Base-by-base conservation (phyloP, 2,797 vertebrate species). In the Gymnothorax reevesii region DNA sequence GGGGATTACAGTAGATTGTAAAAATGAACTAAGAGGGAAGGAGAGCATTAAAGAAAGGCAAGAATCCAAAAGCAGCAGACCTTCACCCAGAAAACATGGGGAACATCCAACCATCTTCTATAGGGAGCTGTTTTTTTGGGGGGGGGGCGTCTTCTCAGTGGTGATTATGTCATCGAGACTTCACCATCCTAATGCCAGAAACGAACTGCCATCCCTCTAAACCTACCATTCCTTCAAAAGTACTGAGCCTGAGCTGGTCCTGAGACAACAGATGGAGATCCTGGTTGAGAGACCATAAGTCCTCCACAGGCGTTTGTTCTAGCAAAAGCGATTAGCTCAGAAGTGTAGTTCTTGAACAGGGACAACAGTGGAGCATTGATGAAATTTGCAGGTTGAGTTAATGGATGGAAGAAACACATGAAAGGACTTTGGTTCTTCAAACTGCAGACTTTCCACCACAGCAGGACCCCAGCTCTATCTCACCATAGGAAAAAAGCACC, bases 21-120 rank as follows among this genome's bases (percentile, higher is more conserved):
- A 79, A 54, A 55, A 59, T 75, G 13, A 83, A 71, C 6, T 59
- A 33, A 59, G 60, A 13, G 80, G 59, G 22, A 79, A 22, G 89
- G 54, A 89, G 83, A 12, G 86, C 69, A 86, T n/a, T 57, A 8
- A 42, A 84, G 69, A 87, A 83, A 66, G 62, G 62, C 62, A 20
- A 66, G 62, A 66, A 66, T 7, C 62, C 20, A n/a, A 66, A 33
- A 12, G 10, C 52, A 80, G 85, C 57, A 84, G 66, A 73, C 73
- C 73, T 13, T 55, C 54, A 15, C 33, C 13, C 13, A 49, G 64
- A 17, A 71, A 49, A 73, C 71, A 87, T 20, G 64, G 10, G 71
- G 82, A 69, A 86, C 49, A 13, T 66, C 77, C 49, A 9, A 59
- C 60, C 57, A 82, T 66, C 4, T 15, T 6, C 73, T 75, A 33